These are phyloP conservation scores for Sterrhoptilus dennistouni DNA, from an alignment of 2,113 vertebrate genomes.

Conservation along the genomic window DNA sequence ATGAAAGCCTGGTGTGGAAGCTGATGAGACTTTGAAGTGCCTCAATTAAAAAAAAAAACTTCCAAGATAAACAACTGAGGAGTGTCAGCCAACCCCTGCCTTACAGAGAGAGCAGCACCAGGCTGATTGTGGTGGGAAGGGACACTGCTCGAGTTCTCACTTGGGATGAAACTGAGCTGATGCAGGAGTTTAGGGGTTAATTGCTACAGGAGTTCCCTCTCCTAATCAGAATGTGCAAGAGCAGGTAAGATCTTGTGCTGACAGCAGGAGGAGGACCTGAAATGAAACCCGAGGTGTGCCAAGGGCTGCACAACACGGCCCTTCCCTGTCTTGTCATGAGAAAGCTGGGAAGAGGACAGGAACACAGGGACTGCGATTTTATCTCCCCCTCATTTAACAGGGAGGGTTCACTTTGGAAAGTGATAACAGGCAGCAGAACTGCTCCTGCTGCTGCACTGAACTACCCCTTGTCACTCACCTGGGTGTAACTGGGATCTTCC, in stretches of 20 bases:
- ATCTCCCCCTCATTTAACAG: not conserved
- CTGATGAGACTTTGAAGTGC: not conserved
- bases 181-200: not conserved
- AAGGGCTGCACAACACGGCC: not conserved
- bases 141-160: not conserved
- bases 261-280: not conserved
- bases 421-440: rapidly evolving
- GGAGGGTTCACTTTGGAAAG: not conserved
- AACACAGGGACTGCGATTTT: not conserved
- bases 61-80: not conserved
- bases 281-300: not conserved
- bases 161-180: not conserved
- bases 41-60: not conserved
- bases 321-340: not conserved
- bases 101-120: not conserved
- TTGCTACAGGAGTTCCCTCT: not conserved
- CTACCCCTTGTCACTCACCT: not conserved
- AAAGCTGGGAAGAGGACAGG: not conserved
- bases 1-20: not conserved
- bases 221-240: not conserved
- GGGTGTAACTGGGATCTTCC: not conserved
- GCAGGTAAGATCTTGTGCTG: not conserved
- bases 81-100: not conserved
- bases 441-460: rapidly evolving
- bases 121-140: not conserved